Evolutionary conservation across 2,888 invertebrate species (phyloP).

Genomic region (Parnassius mnemosyne): DNA sequence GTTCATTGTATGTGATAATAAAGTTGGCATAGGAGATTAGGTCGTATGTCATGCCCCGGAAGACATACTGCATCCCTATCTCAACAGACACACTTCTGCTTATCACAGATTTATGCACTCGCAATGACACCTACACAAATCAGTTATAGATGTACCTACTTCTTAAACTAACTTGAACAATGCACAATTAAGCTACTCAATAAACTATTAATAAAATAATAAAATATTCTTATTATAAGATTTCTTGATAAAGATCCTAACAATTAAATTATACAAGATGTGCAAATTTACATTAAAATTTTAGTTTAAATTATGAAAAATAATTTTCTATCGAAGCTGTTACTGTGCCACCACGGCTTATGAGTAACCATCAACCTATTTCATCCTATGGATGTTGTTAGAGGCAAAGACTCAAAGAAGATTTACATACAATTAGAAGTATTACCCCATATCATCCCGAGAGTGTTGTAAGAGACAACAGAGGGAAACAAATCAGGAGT

Average conservation of each 20-base stretch:
- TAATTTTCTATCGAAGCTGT: no score
- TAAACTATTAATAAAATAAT: background rate
- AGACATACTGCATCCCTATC: conserved; percentile 73
- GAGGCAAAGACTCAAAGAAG: no score
- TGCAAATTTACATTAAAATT: no score
- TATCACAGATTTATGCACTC: conserved; percentile 71
- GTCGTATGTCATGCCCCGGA: conserved; percentile 71
- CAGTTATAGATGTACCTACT: conserved; percentile 44
- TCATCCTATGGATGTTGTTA: no score
- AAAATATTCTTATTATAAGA: background rate
- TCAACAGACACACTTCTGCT: conserved; percentile 63
- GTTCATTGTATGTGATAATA: conserved; percentile 53
- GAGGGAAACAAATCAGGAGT: no score
- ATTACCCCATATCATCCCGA: no score
- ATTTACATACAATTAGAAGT: no score
- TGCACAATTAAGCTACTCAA: background rate
- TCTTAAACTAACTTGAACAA: conserved; percentile 29
- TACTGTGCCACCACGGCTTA: no score
- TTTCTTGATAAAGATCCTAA: background rate
- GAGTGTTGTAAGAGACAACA: no score
- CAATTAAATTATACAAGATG: background rate
- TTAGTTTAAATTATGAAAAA: no score
- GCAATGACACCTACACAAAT: conserved; percentile 54
- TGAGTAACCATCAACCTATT: no score
- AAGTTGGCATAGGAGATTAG: conserved; percentile 44